Conservation (phyloP, 2,888 invertebrate species). For the Trilocha varians region DNA sequence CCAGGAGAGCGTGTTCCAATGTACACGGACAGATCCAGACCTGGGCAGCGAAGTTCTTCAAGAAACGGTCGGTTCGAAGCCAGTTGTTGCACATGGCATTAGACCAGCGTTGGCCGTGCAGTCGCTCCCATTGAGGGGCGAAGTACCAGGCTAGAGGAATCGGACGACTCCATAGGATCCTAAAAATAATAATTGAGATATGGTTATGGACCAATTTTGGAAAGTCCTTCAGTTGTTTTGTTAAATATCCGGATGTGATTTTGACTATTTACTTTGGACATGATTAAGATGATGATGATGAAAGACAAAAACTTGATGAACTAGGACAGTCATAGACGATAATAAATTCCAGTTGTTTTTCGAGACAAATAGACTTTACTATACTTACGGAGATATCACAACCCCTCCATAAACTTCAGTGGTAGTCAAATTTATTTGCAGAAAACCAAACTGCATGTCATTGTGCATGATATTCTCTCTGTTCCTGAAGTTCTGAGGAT, state of each 20-base stretch:
- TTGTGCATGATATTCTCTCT: slow-evolving; percentile 78
- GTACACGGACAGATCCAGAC: slow-evolving; percentile 93
- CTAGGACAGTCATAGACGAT: no score
- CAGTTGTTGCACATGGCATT: slow-evolving; percentile 89
- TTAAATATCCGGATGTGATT: no score
- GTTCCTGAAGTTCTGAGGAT: slow-evolving; percentile 80
- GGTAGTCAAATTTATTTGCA: slow-evolving; percentile 89
- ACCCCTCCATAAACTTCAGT: slow-evolving; percentile 78
- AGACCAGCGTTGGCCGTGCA: slow-evolving; percentile 88
- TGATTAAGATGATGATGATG: no score
- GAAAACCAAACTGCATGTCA: slow-evolving; percentile 88
- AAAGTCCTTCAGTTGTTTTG: neutral
- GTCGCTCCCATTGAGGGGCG: slow-evolving; percentile 87
- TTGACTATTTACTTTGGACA: no score
- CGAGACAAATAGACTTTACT: no score
- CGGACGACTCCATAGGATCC: slow-evolving; percentile 90
- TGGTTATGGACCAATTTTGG: no score
- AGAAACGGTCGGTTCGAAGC: slow-evolving; percentile 86
- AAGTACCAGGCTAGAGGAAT: slow-evolving; percentile 96
- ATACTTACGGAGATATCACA: slow-evolving; percentile 82
- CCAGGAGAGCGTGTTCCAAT: slow-evolving; percentile 89
- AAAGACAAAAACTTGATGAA: no score
- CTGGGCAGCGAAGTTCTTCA: slow-evolving; percentile 89
- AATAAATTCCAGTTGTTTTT: no score
- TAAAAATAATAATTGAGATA: slow-evolving; percentile 22